Evolutionary conservation across 2,797 vertebrate species (phyloP).

Genomic region (Spea hammondii): DNA sequence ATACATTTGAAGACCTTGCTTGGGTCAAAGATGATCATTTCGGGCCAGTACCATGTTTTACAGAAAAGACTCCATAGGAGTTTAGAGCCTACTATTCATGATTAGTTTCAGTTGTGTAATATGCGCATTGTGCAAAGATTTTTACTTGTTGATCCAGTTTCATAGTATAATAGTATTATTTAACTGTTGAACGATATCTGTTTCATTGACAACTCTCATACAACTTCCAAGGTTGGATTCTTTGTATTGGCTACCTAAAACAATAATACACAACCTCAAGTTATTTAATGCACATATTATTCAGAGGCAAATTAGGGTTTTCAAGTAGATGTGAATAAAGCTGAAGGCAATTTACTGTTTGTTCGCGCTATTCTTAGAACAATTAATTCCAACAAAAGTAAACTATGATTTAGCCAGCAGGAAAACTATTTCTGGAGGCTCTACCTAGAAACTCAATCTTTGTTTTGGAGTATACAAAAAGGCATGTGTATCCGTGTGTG

Average conservation of each 20-base stretch:
- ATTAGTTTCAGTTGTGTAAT: no score
- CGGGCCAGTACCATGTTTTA: no score
- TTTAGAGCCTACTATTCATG: no score
- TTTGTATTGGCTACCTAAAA: background rate
- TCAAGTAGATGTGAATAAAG: background rate
- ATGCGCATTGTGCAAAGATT: no score
- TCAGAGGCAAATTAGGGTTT: background rate
- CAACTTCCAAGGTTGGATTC: background rate
- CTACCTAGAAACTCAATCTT: background rate
- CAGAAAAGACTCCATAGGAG: no score
- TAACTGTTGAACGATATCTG: no score
- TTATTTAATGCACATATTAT: background rate
- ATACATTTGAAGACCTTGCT: no score
- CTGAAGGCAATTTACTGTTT: constrained; percentile 24
- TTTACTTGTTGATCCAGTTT: no score
- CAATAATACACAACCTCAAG: background rate
- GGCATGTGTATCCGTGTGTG: background rate
- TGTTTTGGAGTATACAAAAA: background rate
- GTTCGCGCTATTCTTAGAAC: constrained; percentile 19
- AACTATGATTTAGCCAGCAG: background rate
- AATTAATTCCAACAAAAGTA: constrained; percentile 1
- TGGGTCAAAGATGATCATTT: no score
- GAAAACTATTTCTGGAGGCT: background rate
- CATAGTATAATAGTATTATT: no score
- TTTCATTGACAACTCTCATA: no score